phyloP scores from a whole-genome alignment of 2,113 vertebrate genomes.

The Sapajus apella region DNA sequence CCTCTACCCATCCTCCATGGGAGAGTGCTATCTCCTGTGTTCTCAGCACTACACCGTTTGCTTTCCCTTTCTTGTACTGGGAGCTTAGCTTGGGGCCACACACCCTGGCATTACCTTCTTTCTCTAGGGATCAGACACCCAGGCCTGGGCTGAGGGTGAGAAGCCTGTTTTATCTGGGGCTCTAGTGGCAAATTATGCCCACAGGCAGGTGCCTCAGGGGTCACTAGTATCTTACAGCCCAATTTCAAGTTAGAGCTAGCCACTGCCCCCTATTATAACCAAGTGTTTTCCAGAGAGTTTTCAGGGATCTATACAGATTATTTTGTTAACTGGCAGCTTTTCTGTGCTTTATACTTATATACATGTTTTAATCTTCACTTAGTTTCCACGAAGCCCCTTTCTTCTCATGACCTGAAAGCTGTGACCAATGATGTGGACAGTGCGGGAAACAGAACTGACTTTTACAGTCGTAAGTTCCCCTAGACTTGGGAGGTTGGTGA shows the following conservation, averaged over 20 bases:
- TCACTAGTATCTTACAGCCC: neutral
- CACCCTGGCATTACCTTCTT: neutral
- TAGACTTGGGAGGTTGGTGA: constrained; percentile 89
- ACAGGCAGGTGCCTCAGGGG: neutral
- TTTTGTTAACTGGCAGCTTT: neutral
- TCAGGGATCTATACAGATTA: neutral
- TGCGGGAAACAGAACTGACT: constrained; percentile 85
- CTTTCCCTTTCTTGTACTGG: neutral
- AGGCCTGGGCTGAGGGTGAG: neutral
- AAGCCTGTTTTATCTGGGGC: neutral
- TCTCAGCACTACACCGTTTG: neutral
- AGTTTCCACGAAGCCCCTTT: constrained; percentile 89
- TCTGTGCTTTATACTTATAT: neutral
- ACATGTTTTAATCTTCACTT: constrained; percentile 32
- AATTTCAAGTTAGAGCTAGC: neutral
- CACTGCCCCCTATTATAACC: too few relatives aligned
- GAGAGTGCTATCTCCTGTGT: neutral
- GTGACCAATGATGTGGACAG: constrained; percentile 88
- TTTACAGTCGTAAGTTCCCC: constrained; percentile 86
- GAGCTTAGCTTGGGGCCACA: neutral
- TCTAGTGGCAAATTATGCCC: neutral
- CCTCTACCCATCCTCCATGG: neutral
- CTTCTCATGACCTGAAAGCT: constrained; percentile 85
- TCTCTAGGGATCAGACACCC: neutral
- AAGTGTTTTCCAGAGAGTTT: neutral